phyloP scores from a whole-genome alignment of 2,888 invertebrate species.

The Drosophila emarginata region DNA sequence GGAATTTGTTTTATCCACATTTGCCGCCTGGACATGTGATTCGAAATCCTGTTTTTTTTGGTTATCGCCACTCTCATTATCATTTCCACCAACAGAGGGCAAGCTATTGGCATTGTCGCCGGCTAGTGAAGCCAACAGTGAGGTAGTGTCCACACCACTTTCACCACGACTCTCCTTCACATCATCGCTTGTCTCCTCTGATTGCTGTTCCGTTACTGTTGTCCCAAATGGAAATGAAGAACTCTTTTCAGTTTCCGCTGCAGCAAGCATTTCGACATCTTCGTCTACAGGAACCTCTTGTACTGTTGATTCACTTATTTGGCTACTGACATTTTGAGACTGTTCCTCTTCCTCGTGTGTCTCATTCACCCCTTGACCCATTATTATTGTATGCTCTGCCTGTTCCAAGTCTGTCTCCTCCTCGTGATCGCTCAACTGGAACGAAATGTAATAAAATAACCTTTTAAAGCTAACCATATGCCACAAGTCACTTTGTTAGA shows the following conservation, averaged over 20 bases:
- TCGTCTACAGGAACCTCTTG: conserved; percentile 50
- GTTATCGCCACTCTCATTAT: conserved; percentile 71
- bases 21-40: conserved; percentile 57
- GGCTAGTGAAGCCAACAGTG: conserved; percentile 80
- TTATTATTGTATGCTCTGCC: conserved; percentile 9
- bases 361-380: conserved; percentile 24
- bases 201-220: conserved; percentile 70
- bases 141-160: conserved; percentile 78
- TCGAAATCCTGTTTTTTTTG: conserved; percentile 71
- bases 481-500: not conserved
- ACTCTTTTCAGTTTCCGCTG: conserved; percentile 80
- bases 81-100: conserved; percentile 80
- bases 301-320: conserved; percentile 35
- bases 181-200: conserved; percentile 82
- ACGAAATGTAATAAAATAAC: conserved; percentile 12
- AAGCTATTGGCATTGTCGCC: conserved; percentile 83
- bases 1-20: conserved; percentile 67
- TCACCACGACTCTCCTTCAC: conserved; percentile 70
- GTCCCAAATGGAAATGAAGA: conserved; percentile 82
- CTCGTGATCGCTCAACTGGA: conserved; percentile 69
- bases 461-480: not conserved
- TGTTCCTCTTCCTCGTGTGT: conserved; percentile 51
- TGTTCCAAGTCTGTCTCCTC: conserved; percentile 42
- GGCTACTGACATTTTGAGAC: conserved; percentile 21
- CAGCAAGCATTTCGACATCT: conserved; percentile 69